phyloP scores from a whole-genome alignment of 2,797 vertebrate species.

The Gymnothorax reevesii region DNA sequence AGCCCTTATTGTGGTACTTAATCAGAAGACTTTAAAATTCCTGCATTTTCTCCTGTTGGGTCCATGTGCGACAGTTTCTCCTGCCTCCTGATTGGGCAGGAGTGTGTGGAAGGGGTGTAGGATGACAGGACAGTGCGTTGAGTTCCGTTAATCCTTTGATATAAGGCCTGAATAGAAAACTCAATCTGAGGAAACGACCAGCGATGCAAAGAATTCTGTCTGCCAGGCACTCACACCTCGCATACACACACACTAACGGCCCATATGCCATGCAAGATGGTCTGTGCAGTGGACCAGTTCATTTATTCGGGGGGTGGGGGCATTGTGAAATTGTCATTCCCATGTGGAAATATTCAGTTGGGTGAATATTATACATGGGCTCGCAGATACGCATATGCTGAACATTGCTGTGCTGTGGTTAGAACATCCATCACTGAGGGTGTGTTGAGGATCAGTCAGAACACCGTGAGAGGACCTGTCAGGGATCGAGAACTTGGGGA shows the following conservation, averaged over 20 bases:
- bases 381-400: slow-evolving; percentile 72
- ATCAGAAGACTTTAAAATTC: slow-evolving; percentile 58
- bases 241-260: slow-evolving; percentile 47
- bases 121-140: slow-evolving; percentile 46
- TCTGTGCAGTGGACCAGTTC: slow-evolving; percentile 59
- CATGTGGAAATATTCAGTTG: neutral
- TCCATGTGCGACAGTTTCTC: slow-evolving; percentile 42
- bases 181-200: slow-evolving; percentile 46
- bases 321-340: slow-evolving; percentile 65
- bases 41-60: slow-evolving; percentile 12
- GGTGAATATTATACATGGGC: slow-evolving; percentile 59
- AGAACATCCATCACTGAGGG: slow-evolving; percentile 62
- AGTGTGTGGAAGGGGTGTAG: neutral
- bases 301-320: slow-evolving; percentile 52
- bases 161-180: slow-evolving; percentile 70
- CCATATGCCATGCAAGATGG: slow-evolving; percentile 10
- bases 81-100: slow-evolving; percentile 52
- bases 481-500: slow-evolving; percentile 46
- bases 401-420: slow-evolving; percentile 62
- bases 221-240: neutral
- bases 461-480: slow-evolving; percentile 34
- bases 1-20: slow-evolving; percentile 55
- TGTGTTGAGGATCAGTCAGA: neutral
- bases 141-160: slow-evolving; percentile 56
- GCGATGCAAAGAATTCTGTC: neutral